Base-by-base conservation (phyloP, 2,797 vertebrate species). In the Leptatherina wallacei region DNA sequence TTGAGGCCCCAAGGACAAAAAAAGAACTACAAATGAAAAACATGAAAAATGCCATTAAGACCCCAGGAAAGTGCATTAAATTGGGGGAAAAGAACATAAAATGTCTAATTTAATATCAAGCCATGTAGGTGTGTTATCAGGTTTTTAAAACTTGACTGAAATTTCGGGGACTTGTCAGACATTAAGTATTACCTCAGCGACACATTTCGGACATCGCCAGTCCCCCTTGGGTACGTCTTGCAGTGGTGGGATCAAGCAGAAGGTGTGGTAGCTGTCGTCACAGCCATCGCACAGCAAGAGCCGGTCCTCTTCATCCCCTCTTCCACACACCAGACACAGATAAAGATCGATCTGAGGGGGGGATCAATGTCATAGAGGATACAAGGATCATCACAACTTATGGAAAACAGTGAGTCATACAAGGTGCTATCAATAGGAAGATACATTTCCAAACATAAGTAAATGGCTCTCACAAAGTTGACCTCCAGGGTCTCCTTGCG, bases 201-300 rank as follows among this genome's bases (percentile, higher is more conserved):
- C 96, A 61, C 98, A 99, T 81, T 99, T 99, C 0, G 98, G 98
- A 85, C 98, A 99, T 69, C 98, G 95, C 98, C 98, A 99, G 92
- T 99, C 98, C 52, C 98, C 98, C 81, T 97, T 98, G 71, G 98
- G 98, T 1, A 99, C 96, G 51, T 99, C 98, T 76, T 97, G 96
- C 10, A 99, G 94, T 57, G 98, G 98, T 0, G 98, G 98, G 84
- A 99, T 97, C 71, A 99, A 92, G 87, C 98, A 99, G 84, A 99
- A 99, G 0, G 98, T 99, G 92, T 99, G 98, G 88, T 99, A 99
- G 91, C 98, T 99, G 92, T 99, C 98, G 68, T 99, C 98, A 79
- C 98, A 99, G 56, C 98, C 98, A 29, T 99, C 98, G 77, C 98
- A 99, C 78, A 99, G 91, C 12, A 99, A 93, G 59, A 99, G 91